Conservation (phyloP, 2,797 vertebrate species). For the Babyrousa celebensis region DNA sequence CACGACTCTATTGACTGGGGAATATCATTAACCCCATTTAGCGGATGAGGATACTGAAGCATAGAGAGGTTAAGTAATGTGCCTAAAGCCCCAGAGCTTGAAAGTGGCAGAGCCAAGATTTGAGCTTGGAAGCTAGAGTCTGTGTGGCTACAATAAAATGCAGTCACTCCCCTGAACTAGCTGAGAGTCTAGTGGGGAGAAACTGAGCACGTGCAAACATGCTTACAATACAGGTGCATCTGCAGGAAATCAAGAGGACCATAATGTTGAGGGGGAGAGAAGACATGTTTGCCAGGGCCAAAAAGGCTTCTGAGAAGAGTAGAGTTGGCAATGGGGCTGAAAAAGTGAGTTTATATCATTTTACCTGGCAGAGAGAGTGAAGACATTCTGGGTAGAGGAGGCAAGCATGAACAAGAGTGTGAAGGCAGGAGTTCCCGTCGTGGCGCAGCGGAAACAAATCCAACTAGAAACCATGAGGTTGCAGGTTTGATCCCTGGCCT, state of each 20-base stretch:
- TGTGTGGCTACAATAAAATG: neutral
- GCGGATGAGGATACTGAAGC: neutral
- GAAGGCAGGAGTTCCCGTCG: too few species aligned
- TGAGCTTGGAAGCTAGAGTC: neutral
- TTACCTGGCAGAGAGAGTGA: neutral
- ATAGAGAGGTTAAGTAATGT: neutral
- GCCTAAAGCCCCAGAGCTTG: conserved; percentile 19
- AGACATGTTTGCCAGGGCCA: neutral
- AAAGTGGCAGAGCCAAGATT: conserved; percentile 2
- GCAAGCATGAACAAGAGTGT: neutral
- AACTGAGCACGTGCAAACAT: neutral
- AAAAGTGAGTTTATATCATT: neutral
- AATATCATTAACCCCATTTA: conserved; percentile 30
- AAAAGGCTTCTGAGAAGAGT: neutral
- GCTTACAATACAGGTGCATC: neutral
- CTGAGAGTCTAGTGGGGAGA: neutral
- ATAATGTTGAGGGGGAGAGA: neutral
- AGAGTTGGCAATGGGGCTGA: neutral
- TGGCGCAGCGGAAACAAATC: too few species aligned
- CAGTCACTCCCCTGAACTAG: neutral
- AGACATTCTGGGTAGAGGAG: neutral
- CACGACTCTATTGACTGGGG: neutral
- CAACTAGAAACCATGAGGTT: too few species aligned
- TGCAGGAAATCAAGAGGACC: neutral
- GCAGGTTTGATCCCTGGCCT: too few species aligned